Evolutionary conservation across 2,113 vertebrate genomes (phyloP), one percentile per base, ranked within the genome.

Genomic region (Lates calcarifer): DNA sequence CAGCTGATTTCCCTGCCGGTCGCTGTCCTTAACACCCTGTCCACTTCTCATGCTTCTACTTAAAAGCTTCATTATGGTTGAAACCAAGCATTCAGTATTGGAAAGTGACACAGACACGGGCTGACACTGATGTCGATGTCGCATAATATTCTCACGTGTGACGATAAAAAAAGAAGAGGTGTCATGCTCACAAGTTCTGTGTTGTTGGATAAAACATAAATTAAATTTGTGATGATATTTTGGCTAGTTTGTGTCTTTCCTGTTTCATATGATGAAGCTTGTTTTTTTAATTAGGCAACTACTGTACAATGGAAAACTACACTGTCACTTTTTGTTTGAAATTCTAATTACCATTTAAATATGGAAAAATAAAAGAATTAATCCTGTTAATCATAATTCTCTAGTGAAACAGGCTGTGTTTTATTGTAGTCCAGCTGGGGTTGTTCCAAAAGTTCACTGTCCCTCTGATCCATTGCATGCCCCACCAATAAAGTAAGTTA

Each of bases 1-100:
- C 92, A 92, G 87, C 86, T 92, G 92, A 94, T 93, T 91, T 93
- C 87, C 88, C 84, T 90, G 82, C 83, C 76, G 86, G 87, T 85
- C 82, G 22, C 77, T 79, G 82, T 88, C 87, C 89, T 83, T 84
- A 87, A 80, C 87, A 87, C 75, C 83, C 81, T 82, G 81, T 88
- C 90, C 82, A 74, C 76, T 87, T 70, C 82, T 89, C 74, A 68
- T 55, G 63, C 82, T 73, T 74, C 72, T 85, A 81, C 84, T 93
- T 92, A 91, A 92, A 89, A 87, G 87, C 82, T 92, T 90, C 81
- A 92, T 93, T 91, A 91, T 87, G 79, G 74, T 33, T 83, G 73
- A 87, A 87, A 85, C 73, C 78, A 83, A 87, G 82, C 81, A 82
- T 77, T 86, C 75, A 76, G 67, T 17, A 51, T 71, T 24, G 61